Evolutionary conservation across 1,140 invertebrate genomes (phyloP), one percentile per base, ranked within the genome.

Genomic region (Drosophila trapezifrons): DNA sequence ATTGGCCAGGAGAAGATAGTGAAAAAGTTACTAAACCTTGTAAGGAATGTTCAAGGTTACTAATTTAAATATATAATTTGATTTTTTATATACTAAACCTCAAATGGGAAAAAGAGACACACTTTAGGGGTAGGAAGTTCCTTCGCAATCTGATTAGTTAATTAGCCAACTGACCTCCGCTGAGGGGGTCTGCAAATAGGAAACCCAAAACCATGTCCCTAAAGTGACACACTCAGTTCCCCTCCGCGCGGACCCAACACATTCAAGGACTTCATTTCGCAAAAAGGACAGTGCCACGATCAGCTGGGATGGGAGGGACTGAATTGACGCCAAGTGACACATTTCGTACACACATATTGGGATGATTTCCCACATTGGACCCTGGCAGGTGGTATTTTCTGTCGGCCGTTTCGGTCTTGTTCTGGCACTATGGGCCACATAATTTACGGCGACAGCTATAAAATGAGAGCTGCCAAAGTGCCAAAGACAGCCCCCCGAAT

Each of bases 401-500:
- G 43, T 22, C 15, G 25, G 25, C 29, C 76, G 59, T 65, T 51
- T 51, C 25, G 67, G 59, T 73, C 76, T 52, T 79, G 76, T 67
- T 76, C 49, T 38, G 32, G 63, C 45, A 64, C 67, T 82, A 78
- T 78, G 75, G 54, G 64, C 55, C 79, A 74, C 59, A 73, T 82
- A 82, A 82, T 83, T 84, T 80, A 83, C 76, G 59, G 56, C 60
- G 76, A 84, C 76, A 60, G 76, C 80, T 35, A 80, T 80, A 76
- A 80, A 84, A 84, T 83, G 71, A 43, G 52, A 71, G 80, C 80
- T 84, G 76, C 80, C 79, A 81, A 82, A 82, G 58, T 73, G 57
- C 25, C 65, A 71, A 64, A 80, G 80, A 72, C 64, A 70, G 70
- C 12, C 55, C 58, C 35, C 49, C 58, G 18, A 67, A 46, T 51